These are phyloP conservation scores for Dryoscopus gambensis DNA, from an alignment of 2,113 vertebrate species.

Conservation along the genomic window DNA sequence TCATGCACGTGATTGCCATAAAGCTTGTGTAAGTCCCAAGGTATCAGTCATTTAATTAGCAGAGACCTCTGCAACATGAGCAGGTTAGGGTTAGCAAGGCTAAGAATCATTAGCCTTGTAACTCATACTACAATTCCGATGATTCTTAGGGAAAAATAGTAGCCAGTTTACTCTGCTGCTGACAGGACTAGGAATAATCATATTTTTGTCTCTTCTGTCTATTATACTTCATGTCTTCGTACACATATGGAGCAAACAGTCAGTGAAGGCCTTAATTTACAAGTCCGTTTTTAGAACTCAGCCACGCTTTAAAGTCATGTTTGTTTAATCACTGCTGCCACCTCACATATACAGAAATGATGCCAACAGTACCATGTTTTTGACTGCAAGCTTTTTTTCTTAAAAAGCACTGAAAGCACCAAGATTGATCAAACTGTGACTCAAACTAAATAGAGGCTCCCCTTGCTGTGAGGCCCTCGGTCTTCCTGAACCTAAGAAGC, in stretches of 20 bases:
- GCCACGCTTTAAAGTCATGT: not conserved
- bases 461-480: not conserved
- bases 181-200: not conserved
- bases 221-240: not conserved
- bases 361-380: not conserved
- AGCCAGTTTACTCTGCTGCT: not conserved
- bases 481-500: not conserved
- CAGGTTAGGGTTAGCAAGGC: not conserved
- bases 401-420: not conserved
- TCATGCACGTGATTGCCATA: not conserved
- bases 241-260: not conserved
- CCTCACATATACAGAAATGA: not conserved
- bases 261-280: not conserved
- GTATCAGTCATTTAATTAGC: not conserved
- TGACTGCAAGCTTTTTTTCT: not conserved
- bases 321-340: slow-evolving; percentile 40
- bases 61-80: not conserved
- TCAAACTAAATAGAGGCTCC: not conserved
- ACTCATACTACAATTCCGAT: not conserved
- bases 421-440: not conserved
- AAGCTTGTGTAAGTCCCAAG: not conserved
- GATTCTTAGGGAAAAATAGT: not conserved
- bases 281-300: not conserved
- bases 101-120: not conserved
- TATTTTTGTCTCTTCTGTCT: not conserved